phyloP scores from a whole-genome alignment of 1,140 invertebrate genomes.

The Temnothorax longispinosus region DNA sequence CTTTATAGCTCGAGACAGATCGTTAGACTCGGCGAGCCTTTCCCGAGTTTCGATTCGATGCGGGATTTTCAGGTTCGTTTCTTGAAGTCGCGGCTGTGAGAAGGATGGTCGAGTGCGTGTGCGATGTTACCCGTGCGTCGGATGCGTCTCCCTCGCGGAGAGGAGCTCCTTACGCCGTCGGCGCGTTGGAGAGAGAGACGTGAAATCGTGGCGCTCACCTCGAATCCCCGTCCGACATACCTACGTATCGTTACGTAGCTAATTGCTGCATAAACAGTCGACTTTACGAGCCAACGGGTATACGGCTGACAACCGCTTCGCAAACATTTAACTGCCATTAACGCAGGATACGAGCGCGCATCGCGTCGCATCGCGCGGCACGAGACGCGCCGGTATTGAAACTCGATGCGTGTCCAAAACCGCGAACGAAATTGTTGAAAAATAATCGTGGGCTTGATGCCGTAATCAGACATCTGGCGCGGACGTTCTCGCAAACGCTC shows the following conservation, averaged over 20 bases:
- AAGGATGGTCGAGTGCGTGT: not conserved
- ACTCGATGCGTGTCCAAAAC: slow-evolving; percentile 7
- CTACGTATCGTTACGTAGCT: slow-evolving; percentile 77
- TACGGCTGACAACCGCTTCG: slow-evolving; percentile 75
- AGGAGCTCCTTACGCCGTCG: slow-evolving; percentile 6
- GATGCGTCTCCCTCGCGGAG: not conserved
- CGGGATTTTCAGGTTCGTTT: not conserved
- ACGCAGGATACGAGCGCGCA: slow-evolving; percentile 72
- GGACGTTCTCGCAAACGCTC: slow-evolving; percentile 27
- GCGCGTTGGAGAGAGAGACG: slow-evolving; percentile 11
- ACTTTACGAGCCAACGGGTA: slow-evolving; percentile 78
- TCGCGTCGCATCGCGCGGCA: slow-evolving; percentile 37
- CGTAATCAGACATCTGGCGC: slow-evolving; percentile 56
- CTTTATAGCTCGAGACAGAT: not conserved
- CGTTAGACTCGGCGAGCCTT: not conserved
- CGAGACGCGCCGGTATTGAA: not conserved
- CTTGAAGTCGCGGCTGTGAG: too few species aligned
- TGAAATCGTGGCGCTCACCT: slow-evolving; percentile 56
- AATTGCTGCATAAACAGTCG: slow-evolving; percentile 85
- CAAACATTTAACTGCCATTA: slow-evolving; percentile 83
- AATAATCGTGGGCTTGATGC: slow-evolving; percentile 35
- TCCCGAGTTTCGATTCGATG: not conserved
- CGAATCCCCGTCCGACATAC: slow-evolving; percentile 71
- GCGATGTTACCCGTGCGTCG: not conserved
- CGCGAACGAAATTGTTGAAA: slow-evolving; percentile 61